phyloP scores from a whole-genome alignment of 2,888 invertebrate species.

The Hypena proboscidalis region DNA sequence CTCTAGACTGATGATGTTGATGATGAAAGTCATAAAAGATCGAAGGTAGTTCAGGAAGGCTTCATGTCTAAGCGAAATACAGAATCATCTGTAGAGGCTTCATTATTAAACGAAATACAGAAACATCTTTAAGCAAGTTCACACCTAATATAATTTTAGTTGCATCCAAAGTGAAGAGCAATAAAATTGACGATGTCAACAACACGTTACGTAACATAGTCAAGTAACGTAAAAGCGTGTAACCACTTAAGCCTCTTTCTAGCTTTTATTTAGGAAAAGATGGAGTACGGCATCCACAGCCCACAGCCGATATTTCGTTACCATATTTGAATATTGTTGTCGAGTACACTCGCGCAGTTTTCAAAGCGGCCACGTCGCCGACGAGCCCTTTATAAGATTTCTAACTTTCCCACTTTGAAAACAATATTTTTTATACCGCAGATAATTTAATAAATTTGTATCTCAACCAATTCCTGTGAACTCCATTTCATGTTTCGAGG shows the following conservation, averaged over 20 bases:
- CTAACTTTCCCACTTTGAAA: conserved; percentile 29
- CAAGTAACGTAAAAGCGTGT: too few species aligned
- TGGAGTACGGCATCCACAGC: background rate
- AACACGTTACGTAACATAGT: too few species aligned
- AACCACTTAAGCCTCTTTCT: background rate
- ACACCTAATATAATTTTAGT: too few species aligned
- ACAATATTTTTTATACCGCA: conserved; percentile 36
- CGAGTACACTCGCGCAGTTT: conserved; percentile 3
- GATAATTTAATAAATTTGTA: conserved; percentile 47
- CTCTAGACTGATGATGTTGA: too few species aligned
- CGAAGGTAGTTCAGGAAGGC: too few species aligned
- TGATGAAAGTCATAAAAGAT: too few species aligned
- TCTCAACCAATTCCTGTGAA: conserved; percentile 31
- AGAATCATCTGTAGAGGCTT: too few species aligned
- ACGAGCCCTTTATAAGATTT: conserved; percentile 40
- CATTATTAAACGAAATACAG: too few species aligned
- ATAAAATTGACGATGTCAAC: too few species aligned
- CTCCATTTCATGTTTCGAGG: conserved; percentile 43
- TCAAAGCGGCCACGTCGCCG: conserved; percentile 11
- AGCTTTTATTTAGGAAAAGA: background rate
- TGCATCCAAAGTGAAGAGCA: too few species aligned
- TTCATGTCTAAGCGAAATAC: too few species aligned
- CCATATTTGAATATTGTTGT: conserved; percentile 2
- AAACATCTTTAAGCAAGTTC: too few species aligned
- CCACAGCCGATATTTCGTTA: background rate